Conservation (phyloP, 2,113 vertebrate species). For the Gracilinanus agilis region DNA sequence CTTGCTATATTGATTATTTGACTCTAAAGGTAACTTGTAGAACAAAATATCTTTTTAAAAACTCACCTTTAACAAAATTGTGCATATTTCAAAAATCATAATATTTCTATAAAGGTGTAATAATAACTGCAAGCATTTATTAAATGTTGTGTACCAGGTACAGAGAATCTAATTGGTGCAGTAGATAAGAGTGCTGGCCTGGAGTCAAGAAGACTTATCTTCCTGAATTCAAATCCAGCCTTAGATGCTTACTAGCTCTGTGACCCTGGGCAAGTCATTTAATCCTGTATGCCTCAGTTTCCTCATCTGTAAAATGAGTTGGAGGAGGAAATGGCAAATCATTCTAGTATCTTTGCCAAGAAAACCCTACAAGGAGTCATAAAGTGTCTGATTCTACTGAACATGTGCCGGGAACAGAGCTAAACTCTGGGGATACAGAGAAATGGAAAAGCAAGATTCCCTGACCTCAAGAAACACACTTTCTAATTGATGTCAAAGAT, state of each 20-base stretch:
- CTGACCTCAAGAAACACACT: background rate
- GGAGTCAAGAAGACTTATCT: no score
- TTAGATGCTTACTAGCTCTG: no score
- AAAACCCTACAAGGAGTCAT: no score
- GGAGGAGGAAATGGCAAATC: no score
- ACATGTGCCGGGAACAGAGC: background rate
- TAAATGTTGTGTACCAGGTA: background rate
- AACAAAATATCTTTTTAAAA: background rate
- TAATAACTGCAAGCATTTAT: background rate
- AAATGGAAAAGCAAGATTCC: background rate
- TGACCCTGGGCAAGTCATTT: no score
- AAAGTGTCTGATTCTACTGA: no score
- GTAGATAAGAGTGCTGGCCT: no score
- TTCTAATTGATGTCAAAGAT: background rate
- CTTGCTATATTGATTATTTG: background rate
- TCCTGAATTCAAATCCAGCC: no score
- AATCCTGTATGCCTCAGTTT: no score
- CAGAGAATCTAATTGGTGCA: no score
- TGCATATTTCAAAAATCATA: background rate
- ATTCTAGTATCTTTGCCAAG: no score
- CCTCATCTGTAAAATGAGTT: no score
- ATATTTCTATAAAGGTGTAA: background rate
- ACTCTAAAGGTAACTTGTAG: background rate
- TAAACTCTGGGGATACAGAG: background rate
- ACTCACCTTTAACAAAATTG: background rate